Base-by-base conservation (phyloP, 2,113 vertebrate genomes). In the Tragelaphus buxtoni region DNA sequence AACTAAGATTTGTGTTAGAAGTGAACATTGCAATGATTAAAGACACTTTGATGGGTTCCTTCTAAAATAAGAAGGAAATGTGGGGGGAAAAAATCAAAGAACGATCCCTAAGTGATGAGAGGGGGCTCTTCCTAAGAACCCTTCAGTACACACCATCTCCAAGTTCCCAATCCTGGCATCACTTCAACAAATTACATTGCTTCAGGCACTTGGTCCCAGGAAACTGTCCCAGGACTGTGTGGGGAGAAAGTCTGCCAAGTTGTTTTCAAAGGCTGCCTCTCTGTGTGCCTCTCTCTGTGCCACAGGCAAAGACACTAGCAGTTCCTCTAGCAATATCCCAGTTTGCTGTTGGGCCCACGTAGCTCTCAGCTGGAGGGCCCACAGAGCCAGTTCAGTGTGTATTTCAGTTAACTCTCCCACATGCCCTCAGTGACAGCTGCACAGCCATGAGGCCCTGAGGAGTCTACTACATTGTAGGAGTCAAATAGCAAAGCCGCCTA, bases 381-480 rank as follows among this genome's bases (percentile, higher is more conserved):
- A 76, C 86, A 81, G 28, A 79, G 85, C 28, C 92, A 82, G 61
- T 60, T 32, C 42, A 17, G 47, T 60, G 8, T 63, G 18, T 60
- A 61, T 74, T 91, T 96, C 89, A 93, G 74, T 95, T 94, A 96
- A 93, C 61, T 90, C 60, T 60, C 72, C 82, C 94, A 88, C 18
- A 32, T 63, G 83, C n/a, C 83, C 42, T 83, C 80, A 45, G 13
- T 3, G 17, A 94, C 51, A 90, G 88, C 93, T 83, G 77, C 60
- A 83, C 20, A 60, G 28, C 58, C 72, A 7, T 9, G 49, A 83
- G 79, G 61, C 42, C 39, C 28, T 20, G 60, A 56, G 56, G 1
- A 92, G 80, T n/a, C 13, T 47, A 63, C 91, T 60, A 9, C 42
- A 74, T 5, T 39, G 49, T 74, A 22, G 49, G 63, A 94, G 20